Evolutionary conservation across 2,113 vertebrate genomes (phyloP).

Genomic region (Candoia aspera): DNA sequence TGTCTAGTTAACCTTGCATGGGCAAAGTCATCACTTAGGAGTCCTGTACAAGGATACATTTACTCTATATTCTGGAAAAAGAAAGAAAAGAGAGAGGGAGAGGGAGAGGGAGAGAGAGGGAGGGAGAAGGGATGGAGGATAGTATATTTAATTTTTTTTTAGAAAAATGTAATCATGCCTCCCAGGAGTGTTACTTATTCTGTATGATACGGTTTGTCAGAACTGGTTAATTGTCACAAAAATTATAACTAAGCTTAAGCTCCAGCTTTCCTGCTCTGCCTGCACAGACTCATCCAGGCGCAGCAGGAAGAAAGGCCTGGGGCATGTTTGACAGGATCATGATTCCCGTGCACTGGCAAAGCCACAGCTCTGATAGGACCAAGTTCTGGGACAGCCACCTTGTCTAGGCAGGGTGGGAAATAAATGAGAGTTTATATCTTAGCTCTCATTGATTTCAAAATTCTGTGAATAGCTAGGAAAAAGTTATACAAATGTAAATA

Average conservation of each 20-base stretch:
- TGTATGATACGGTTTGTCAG: background rate
- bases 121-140: too few species aligned
- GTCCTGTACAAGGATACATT: background rate
- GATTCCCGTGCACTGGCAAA: background rate
- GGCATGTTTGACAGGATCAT: background rate
- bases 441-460: background rate
- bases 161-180: background rate
- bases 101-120: too few species aligned
- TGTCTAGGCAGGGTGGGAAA: background rate
- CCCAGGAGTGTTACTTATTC: background rate
- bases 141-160: background rate
- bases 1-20: background rate
- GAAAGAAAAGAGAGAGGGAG: background rate
- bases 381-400: background rate
- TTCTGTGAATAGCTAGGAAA: background rate
- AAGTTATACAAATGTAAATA: background rate
- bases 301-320: background rate
- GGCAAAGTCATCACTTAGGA: background rate
- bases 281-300: background rate
- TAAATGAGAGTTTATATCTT: background rate
- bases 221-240: background rate
- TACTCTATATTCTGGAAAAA: background rate
- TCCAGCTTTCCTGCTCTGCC: background rate
- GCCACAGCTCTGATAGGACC: background rate
- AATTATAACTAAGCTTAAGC: background rate